Evolutionary conservation across 2,797 vertebrate genomes (phyloP).

Genomic region (Phyllotis vaccarum): DNA sequence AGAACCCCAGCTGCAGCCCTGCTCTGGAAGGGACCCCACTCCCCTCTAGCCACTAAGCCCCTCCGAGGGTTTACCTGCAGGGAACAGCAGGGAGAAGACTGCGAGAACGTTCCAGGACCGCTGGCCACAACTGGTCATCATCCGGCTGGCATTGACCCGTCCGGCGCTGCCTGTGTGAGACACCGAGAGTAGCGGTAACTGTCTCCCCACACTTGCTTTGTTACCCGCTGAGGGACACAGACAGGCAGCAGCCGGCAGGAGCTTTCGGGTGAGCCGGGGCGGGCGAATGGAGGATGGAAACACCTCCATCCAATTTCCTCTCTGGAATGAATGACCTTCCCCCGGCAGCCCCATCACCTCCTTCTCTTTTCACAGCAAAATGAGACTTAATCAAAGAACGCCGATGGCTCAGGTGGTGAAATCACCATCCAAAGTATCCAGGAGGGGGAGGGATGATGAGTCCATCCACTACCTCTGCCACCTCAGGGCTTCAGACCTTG

Average conservation of each 20-base stretch:
- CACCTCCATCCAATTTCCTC: slow-evolving; percentile 13
- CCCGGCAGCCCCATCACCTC: slow-evolving; percentile 37
- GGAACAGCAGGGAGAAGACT: slow-evolving; percentile 93
- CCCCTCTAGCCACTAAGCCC: fast-evolving
- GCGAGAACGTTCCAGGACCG: slow-evolving; percentile 95
- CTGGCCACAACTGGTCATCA: slow-evolving; percentile 97
- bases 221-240: fast-evolving
- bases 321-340: slow-evolving; percentile 29
- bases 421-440: neutral
- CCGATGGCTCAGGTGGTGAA: neutral
- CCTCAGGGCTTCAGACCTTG: neutral
- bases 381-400: slow-evolving; percentile 27
- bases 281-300: fast-evolving
- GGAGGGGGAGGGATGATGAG: fast-evolving
- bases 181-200: slow-evolving; percentile 10
- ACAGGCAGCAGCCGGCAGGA: neutral
- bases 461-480: fast-evolving
- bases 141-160: slow-evolving; percentile 93
- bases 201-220: neutral
- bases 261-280: neutral
- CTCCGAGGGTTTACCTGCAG: slow-evolving; percentile 91
- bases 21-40: neutral
- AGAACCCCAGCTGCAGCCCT: neutral
- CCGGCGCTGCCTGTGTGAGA: slow-evolving; percentile 80
- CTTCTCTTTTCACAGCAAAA: neutral